phyloP scores from a whole-genome alignment of 1,140 invertebrate species.

The Aphelinus certus region DNA sequence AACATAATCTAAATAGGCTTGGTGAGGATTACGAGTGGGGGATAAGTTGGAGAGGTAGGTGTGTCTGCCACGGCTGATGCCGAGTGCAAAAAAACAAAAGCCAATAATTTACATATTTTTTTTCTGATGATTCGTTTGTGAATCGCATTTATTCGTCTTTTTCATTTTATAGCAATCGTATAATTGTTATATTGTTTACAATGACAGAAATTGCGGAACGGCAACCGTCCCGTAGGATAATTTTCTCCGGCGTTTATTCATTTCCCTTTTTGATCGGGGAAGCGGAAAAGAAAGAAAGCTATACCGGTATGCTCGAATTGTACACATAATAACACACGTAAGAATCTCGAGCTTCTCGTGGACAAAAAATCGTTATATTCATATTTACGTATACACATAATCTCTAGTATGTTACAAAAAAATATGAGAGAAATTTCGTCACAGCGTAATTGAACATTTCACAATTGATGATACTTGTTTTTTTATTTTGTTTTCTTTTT shows the following conservation, averaged over 20 bases:
- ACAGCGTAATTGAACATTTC: too few relatives aligned
- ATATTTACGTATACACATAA: slow-evolving; percentile 32
- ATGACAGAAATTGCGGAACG: slow-evolving; percentile 47
- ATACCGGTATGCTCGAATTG: slow-evolving; percentile 43
- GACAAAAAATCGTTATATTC: slow-evolving; percentile 32
- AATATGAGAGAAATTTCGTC: not conserved
- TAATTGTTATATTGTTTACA: slow-evolving; percentile 62
- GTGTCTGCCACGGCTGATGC: slow-evolving; percentile 38
- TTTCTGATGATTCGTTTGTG: slow-evolving; percentile 45
- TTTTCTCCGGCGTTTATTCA: slow-evolving; percentile 25
- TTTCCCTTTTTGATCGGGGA: not conserved
- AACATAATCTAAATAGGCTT: slow-evolving; percentile 13
- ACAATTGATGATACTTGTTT: too few relatives aligned
- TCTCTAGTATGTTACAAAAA: slow-evolving; percentile 39
- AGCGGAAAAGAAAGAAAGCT: slow-evolving; percentile 36
- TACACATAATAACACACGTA: slow-evolving; percentile 42
- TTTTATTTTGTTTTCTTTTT: too few relatives aligned
- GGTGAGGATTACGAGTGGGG: not conserved
- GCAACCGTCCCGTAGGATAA: slow-evolving; percentile 42
- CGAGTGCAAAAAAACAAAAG: slow-evolving; percentile 39
- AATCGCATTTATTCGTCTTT: slow-evolving; percentile 63
- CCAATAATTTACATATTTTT: slow-evolving; percentile 31
- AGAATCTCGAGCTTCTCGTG: slow-evolving; percentile 19
- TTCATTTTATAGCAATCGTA: slow-evolving; percentile 61
- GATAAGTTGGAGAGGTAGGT: slow-evolving; percentile 5